A percentile compares a stretch with the other conserved stretches of the same genome.
phyloP scores from a whole-genome alignment of 92 coral and sea anemone genomes.

The Bergia puertoricense region DNA sequence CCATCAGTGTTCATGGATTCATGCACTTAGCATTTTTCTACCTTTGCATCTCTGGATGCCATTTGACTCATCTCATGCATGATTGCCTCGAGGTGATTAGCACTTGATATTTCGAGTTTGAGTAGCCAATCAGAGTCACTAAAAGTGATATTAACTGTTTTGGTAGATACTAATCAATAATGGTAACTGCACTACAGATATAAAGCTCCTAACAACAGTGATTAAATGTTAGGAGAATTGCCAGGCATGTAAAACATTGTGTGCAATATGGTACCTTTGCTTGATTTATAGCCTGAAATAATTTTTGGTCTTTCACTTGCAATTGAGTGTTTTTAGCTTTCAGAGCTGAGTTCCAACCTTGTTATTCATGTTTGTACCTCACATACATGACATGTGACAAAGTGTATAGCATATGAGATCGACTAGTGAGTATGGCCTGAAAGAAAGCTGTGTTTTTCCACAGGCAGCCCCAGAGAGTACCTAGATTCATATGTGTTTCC shows the following conservation, averaged over 20 bases:
- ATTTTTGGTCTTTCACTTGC: no score
- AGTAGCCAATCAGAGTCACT: background rate
- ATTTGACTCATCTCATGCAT: background rate
- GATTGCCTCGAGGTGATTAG: background rate
- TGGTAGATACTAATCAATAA: no score
- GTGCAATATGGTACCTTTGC: background rate
- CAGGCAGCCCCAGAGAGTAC: conserved; percentile 92
- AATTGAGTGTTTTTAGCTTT: no score
- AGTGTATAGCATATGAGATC: background rate
- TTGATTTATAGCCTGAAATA: background rate
- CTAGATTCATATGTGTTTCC: conserved; percentile 90
- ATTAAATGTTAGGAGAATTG: no score
- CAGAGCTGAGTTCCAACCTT: no score
- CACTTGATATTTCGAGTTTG: background rate
- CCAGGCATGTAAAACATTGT: background rate
- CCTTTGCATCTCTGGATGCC: no score
- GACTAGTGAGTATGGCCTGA: no score
- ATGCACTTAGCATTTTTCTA: no score
- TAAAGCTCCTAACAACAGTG: no score
- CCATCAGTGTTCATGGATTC: no score
- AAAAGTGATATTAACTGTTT: background rate
- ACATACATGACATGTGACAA: background rate
- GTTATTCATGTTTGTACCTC: no score
- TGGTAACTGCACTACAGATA: background rate
- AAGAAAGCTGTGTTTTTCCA: no score